Base-by-base conservation (phyloP, 2,888 invertebrate genomes). In the Agrochola macilenta region DNA sequence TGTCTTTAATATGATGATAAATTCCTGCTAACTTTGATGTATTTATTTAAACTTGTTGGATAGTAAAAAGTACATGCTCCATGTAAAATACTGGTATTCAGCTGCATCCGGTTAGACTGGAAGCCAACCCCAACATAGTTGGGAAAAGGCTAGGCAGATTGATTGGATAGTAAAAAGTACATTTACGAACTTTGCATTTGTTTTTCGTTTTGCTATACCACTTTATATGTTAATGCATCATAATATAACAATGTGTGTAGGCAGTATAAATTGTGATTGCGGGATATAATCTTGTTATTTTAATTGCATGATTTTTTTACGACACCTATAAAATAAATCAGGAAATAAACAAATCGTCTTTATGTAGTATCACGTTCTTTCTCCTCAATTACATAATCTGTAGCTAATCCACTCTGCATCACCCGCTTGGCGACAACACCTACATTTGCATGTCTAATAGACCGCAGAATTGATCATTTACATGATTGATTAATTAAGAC, bases 361-460 rank as follows among this genome's bases (percentile, higher is more conserved):
- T 35, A 83, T 83, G 83, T 58, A 54, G 14, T 2, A 17, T 43
- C 83, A 78, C 78, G 79, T 69, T 58, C 14, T 58, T 26, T 69
- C 49, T 7, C n/a, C 4, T 14, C 14, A 49, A 54, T 54, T 52
- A 66, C 35, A 73, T 39, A 46, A 81, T 57, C 54, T 65, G 7
- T 58, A 17, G 17, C 8, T 63, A 26, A 43, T 57, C 30, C 14
- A 14, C 0, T 17, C n/a, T 23, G 9, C 26, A 75, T 35, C 14
- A 17, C 14, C 26, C 9, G 17, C 63, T 35, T 58, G 57, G 26
- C 78, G 23, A 68, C 57, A 35, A 69, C 46, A 26, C 43, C 23
- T n/a, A 52, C 46, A 83, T 83, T 83, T 83, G n/a, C 39, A 70
- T 70, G 8, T 39, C 5, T 54, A 54, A 52, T 57, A 49, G n/a